Evolutionary conservation across 1,140 invertebrate genomes (phyloP), one percentile per base, ranked within the genome.

Genomic region (Solen grandis): DNA sequence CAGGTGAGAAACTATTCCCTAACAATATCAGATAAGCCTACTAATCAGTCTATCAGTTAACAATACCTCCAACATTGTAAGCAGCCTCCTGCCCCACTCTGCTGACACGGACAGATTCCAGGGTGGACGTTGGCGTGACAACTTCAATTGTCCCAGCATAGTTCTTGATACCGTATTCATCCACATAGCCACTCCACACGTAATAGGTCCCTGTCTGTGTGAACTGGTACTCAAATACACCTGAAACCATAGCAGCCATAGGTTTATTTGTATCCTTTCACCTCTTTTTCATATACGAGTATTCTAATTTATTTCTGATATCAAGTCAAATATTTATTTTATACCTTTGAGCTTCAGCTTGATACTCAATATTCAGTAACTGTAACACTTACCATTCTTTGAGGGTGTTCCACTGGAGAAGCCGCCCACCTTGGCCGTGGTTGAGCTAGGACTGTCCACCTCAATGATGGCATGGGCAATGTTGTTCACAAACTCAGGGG

Each of bases 161-260:
- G 22, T 82, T 81, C 25, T 77, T 82, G 22, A 66, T 68, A 52
- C 29, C 50, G 4, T 33, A 65, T 5, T 60, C 19, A 50, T 90
- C 88, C 0, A 89, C 83, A 41, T 50, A 81, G 31, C 85, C 86
- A 59, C 86, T 86, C 88, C 87, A 90, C 60, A 88, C 88, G 63
- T 85, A 87, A 57, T 84, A 90, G 5, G 62, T 83, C 13, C 89
- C 89, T 25, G 72, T 25, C 10, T 77, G 62, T 1, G 83, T 82
- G 68, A 90, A 90, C 59, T 81, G 82, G 46, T 87, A 82, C 33
- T 54, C 41, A 63, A 74, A 90, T 5, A 59, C 13, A 5, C 88
- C 88, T 89, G 57, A 16, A 72, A 82, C 19, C 13, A n/a, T 27
- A 70, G 5, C 35, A 54, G 19, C 16, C 19, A 22, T 4, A 22